Base-by-base conservation (phyloP, 1,140 invertebrate genomes). In the Delia radicum region DNA sequence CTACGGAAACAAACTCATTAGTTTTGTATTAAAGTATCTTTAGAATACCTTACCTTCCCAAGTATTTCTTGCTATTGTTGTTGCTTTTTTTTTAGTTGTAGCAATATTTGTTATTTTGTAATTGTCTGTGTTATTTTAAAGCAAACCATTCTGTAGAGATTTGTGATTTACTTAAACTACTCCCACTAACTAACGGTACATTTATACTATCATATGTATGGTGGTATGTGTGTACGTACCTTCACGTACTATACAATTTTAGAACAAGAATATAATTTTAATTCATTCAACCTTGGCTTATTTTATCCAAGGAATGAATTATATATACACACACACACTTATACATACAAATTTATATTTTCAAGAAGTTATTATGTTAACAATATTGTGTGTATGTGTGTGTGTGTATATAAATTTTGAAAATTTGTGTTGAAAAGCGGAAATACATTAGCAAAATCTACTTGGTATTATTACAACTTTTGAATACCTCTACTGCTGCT, bases 191-290 rank as follows among this genome's bases (percentile, higher is more conserved):
- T 18, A 55, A 24, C 8, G 33, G 33, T 55, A 21, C 48, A 42
- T 42, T 10, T 13, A 42, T 15, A 42, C 37, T 15, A 15, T 15
- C 10, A 42, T 13, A 42, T 42, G 33, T 33, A 42, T 42, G 33
- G 33, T 33, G 12, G 37, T 42, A 3, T 42, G 37, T 42, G 37
- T 42, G 37, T 5, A 6, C 2, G 37, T 42, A 15, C 12, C 2
- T 10, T 15, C 3, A 42, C 31, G 12, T 42, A 42, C 37, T 42
- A 10, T 42, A 18, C n/a, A 1, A 55, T 55, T 55, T 55, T 0
- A 55, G 48, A 55, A n/a, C n/a, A 55, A 55, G 48, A 55, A 55
- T 55, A 55, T 55, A 55, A 55, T 55, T 55, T 55, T 55, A 55
- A 55, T 55, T 55, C 48, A 55, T 55, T 55, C 48, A 55, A 55